Percentiles rank a stretch among this genome's conserved stretches.
These are phyloP conservation scores for Osmoderma eremita DNA, from an alignment of 2,888 invertebrate genomes.

Conservation along the genomic window DNA sequence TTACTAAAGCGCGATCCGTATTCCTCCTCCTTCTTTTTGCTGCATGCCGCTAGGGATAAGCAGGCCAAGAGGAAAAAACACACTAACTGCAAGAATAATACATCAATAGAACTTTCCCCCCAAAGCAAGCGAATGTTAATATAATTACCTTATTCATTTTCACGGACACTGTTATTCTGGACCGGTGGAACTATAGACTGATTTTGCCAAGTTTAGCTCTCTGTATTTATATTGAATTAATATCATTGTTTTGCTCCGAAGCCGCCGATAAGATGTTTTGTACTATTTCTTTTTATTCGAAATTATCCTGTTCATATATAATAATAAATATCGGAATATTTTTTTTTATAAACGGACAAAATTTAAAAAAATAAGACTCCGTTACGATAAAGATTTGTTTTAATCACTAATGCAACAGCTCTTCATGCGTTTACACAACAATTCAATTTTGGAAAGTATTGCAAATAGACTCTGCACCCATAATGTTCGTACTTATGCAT, in stretches of 20 bases:
- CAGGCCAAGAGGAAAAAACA: conserved; percentile 13
- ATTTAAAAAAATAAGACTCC: not conserved
- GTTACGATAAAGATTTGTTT: not conserved
- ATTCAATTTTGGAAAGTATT: too few relatives aligned
- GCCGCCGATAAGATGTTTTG: not conserved
- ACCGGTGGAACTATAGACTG: conserved; percentile 10
- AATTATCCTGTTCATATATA: not conserved
- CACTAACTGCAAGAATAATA: conserved; percentile 3
- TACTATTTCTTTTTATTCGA: not conserved
- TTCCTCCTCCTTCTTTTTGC: conserved; percentile 24
- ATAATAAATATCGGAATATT: conserved; percentile 5
- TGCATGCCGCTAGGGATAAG: conserved; percentile 23
- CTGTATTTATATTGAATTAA: conserved; percentile 23
- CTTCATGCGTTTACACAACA: too few relatives aligned
- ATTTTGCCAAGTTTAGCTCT: not conserved
- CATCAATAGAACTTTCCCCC: not conserved
- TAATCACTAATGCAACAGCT: not conserved
- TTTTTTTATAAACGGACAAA: not conserved
- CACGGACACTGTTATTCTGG: not conserved
- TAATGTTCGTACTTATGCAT: too few relatives aligned
- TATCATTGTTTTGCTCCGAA: conserved; percentile 21
- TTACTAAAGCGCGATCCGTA: too few relatives aligned
- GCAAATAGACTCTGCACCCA: too few relatives aligned
- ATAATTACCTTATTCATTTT: conserved; percentile 27
- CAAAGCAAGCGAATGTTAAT: not conserved